Conservation (phyloP, 2,113 vertebrate species). For the Serilophus lunatus region DNA sequence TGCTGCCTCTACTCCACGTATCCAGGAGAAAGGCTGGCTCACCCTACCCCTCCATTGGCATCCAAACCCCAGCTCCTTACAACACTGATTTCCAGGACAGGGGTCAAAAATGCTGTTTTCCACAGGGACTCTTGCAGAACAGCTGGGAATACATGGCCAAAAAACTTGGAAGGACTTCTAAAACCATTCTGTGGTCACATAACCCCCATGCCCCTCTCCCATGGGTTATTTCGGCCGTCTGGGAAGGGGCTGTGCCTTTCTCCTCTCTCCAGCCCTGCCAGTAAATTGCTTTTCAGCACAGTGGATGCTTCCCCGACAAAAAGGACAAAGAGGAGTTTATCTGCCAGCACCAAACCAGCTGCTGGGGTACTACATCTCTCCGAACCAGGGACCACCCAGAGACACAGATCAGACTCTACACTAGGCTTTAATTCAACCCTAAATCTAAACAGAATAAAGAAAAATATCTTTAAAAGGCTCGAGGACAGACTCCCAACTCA, state of each 20-base stretch:
- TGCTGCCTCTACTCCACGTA: accelerated
- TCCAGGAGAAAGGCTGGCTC: neutral
- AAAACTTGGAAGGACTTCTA: neutral
- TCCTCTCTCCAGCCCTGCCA: neutral
- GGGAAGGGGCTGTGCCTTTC: neutral
- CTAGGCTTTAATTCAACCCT: neutral
- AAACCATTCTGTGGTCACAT: neutral
- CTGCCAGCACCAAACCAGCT: slow-evolving; percentile 51
- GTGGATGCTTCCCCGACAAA: slow-evolving; percentile 17
- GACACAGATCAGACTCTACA: neutral
- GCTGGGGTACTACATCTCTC: neutral
- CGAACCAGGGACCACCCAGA: neutral
- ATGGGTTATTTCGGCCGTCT: neutral
- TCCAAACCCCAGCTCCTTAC: neutral
- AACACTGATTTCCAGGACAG: slow-evolving; percentile 5
- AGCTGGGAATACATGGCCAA: slow-evolving; percentile 20
- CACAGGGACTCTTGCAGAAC: neutral
- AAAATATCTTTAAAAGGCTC: neutral
- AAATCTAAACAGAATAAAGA: neutral
- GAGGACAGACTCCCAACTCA: neutral
- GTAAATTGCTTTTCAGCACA: neutral
- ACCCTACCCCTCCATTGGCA: slow-evolving; percentile 1
- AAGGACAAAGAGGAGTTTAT: slow-evolving; percentile 55
- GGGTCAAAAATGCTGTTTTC: neutral
- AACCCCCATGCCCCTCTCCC: neutral